Evolutionary conservation across 2,797 vertebrate species (phyloP).

Genomic region (Telmatherina bonti): DNA sequence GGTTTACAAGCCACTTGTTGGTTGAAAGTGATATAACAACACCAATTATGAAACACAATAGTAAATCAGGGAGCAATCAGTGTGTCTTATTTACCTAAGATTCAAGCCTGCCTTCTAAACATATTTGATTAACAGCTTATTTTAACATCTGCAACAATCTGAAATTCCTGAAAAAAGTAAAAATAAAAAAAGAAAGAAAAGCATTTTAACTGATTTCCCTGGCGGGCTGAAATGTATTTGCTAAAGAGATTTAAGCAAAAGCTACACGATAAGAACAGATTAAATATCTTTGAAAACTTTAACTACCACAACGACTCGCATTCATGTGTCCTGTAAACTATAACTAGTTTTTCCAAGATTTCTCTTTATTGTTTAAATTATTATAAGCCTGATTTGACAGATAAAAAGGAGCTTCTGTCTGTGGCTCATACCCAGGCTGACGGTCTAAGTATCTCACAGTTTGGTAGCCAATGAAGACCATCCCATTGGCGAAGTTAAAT

Average conservation of each 20-base stretch:
- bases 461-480: not conserved
- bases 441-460: not conserved
- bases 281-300: not conserved
- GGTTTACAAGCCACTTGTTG: slow-evolving; percentile 69
- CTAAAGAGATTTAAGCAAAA: slow-evolving; percentile 1
- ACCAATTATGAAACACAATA: slow-evolving; percentile 69
- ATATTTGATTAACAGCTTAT: slow-evolving; percentile 67
- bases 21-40: slow-evolving; percentile 69
- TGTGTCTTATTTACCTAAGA: slow-evolving; percentile 61
- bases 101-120: slow-evolving; percentile 44
- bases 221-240: slow-evolving; percentile 12
- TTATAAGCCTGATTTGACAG: not conserved
- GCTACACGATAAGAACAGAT: not conserved
- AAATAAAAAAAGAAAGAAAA: not conserved
- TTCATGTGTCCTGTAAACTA: not conserved
- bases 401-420: not conserved
- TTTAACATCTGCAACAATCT: slow-evolving; percentile 56
- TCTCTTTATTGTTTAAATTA: not conserved
- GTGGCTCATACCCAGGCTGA: not conserved
- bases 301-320: not conserved
- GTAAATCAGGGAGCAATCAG: slow-evolving; percentile 76
- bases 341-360: not conserved
- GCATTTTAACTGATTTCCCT: slow-evolving; percentile 21
- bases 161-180: slow-evolving; percentile 6
- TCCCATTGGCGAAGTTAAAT: slow-evolving; percentile 15